A percentile compares a stretch with the other conserved stretches of the same genome.
Conservation (phyloP, 2,797 vertebrate species). For the Enteromius radiatus region DNA sequence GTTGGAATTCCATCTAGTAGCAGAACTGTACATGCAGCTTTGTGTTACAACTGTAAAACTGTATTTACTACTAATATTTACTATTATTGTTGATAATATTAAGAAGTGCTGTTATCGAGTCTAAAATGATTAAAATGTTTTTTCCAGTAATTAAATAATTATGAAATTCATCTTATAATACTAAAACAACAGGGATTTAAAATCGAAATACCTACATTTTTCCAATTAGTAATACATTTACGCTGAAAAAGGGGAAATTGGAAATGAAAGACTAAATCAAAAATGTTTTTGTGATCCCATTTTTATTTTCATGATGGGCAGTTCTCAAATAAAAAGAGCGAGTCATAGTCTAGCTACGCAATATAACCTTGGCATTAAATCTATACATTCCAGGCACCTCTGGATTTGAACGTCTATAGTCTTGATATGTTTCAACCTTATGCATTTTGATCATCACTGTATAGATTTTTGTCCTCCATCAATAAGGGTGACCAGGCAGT, state of each 20-base stretch:
- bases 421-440: slow-evolving; percentile 49
- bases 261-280: too few relatives aligned
- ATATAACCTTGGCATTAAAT: not conserved
- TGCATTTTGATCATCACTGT: slow-evolving; percentile 48
- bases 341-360: not conserved
- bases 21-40: not conserved
- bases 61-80: not conserved
- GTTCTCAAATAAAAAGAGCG: not conserved
- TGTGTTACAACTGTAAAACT: not conserved
- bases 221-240: too few relatives aligned
- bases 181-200: not conserved
- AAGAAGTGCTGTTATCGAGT: not conserved
- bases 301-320: not conserved
- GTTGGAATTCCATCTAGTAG: not conserved
- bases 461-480: slow-evolving; percentile 54
- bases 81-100: not conserved
- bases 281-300: too few relatives aligned
- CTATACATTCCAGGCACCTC: slow-evolving; percentile 6
- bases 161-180: not conserved
- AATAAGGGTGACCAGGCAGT: slow-evolving; percentile 58
- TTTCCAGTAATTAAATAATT: not conserved
- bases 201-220: too few relatives aligned
- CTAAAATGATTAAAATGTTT: not conserved
- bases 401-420: slow-evolving; percentile 12
- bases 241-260: too few relatives aligned